Base-by-base conservation (phyloP, 2,888 invertebrate genomes). In the Hoplodrina blanda region DNA sequence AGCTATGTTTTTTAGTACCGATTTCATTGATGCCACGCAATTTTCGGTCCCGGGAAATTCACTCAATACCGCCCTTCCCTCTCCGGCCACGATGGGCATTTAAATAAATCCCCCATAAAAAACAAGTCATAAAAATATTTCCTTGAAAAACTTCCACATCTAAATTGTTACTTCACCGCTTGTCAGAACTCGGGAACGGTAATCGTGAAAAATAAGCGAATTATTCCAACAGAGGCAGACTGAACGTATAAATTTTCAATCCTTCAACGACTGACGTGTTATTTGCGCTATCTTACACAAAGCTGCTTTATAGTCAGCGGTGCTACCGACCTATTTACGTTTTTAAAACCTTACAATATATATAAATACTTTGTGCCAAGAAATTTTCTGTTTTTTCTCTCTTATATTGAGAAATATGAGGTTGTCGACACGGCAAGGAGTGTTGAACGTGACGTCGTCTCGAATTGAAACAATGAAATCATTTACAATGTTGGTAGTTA, bases 171-270 rank as follows among this genome's bases (percentile, higher is more conserved):
- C 69, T 69, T 73, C 65, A 67, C 69, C 59, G 53, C 69, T 52
- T 75, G 84, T 81, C 85, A 74, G 55, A 55, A 49, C 53, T 61
- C 57, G 41, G 65, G 15, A 59, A 62, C 60, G 41, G 81, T 85
- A 83, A 83, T 83, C 81, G 63, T 83, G 83, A 83, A 81, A 85
- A 82, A 84, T 85, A 81, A 84, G 81, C 73, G 82, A 81, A 86
- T 87, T 85, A 87, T 87, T 76, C 82, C 81, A 62, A 65, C 69
- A 52, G 62, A 71, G 62, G 76, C 70, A 66, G 81, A 81, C 80
- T 79, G 73, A 81, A 87, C 85, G 87, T 83, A 87, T 89, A 89
- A 85, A 89, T 89, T 88, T 85, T 82, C 88, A 88, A 89, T 90
- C 85, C 82, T 81, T 85, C 84, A 82, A 61, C n/a, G 69, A 67